Base-by-base conservation (phyloP, 1,140 invertebrate genomes). In the Argopecten irradians region DNA sequence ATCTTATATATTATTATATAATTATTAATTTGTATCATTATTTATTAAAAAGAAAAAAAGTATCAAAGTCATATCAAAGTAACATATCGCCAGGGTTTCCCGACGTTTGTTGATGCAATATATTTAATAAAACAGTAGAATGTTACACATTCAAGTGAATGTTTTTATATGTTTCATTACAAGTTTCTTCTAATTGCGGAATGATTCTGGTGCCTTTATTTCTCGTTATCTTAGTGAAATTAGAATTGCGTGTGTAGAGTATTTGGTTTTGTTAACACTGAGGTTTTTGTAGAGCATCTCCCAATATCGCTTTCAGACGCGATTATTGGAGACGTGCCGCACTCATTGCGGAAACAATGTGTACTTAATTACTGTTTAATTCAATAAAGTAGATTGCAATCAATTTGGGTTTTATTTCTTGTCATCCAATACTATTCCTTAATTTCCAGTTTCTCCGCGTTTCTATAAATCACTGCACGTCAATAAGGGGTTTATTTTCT, bases 321-420 rank as follows among this genome's bases (percentile, higher is more conserved):
- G 55, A n/a, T 71, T 71, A 71, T 71, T 71, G 55, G 55, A 71
- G 16, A 5, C n/a, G 14, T n/a, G 7, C 55, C n/a, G 28, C 55
- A 71, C 55, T 71, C 55, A 71, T 71, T 71, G 19, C 55, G 22
- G 55, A 5, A 71, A 71, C 55, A 71, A 71, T 71, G 55, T 71
- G 55, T 71, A 71, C 55, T 71, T 71, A 71, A 71, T 71, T 71
- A 71, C 55, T 8, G 55, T 71, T 71, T 71, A 71, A 71, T 71
- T 71, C 55, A 71, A 71, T 71, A 71, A 71, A 71, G 55, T 71
- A 71, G 55, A 71, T 71, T 71, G 55, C 55, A 71, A 71, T 71
- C 55, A 71, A 71, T 71, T 71, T 71, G 14, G 55, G 55, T 71
- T 71, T 71, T 71, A 71, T 71, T 71, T 71, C 55, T 71, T 71